These are phyloP conservation scores for Megalops cyprinoides DNA, from an alignment of 2,797 vertebrate genomes.

Conservation along the genomic window DNA sequence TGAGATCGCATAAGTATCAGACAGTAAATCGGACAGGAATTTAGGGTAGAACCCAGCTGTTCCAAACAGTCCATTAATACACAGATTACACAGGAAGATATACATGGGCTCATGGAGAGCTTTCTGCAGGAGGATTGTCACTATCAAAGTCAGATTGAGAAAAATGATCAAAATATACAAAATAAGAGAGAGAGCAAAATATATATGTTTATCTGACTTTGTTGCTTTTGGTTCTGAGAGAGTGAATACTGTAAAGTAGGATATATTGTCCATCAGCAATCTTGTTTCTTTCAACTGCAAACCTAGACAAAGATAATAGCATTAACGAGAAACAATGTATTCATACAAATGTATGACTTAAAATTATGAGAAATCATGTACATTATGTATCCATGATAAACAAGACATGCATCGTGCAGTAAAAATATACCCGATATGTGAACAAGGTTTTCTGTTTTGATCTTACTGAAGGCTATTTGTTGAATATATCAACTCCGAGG, in stretches of 20 bases:
- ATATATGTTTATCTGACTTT: neutral
- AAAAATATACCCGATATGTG: too few relatives aligned
- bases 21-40: constrained; percentile 31
- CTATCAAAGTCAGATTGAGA: constrained; percentile 9
- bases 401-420: too few relatives aligned
- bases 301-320: too few relatives aligned
- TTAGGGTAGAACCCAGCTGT: constrained; percentile 30
- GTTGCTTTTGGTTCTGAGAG: neutral
- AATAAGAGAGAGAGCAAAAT: neutral
- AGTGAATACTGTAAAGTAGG: neutral
- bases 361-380: too few relatives aligned
- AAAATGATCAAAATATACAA: neutral
- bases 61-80: constrained; percentile 36
- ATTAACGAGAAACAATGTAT: too few relatives aligned
- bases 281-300: too few relatives aligned
- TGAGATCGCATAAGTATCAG: constrained; percentile 46
- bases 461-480: too few relatives aligned
- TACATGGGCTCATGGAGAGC: constrained; percentile 36
- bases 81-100: constrained; percentile 32
- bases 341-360: too few relatives aligned
- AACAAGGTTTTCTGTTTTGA: too few relatives aligned
- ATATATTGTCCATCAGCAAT: too few relatives aligned
- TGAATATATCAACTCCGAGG: too few relatives aligned
- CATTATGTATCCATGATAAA: too few relatives aligned
- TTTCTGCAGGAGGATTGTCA: constrained; percentile 12